Base-by-base conservation (phyloP, 2,113 vertebrate genomes). In the Phalacrocorax aristotelis region DNA sequence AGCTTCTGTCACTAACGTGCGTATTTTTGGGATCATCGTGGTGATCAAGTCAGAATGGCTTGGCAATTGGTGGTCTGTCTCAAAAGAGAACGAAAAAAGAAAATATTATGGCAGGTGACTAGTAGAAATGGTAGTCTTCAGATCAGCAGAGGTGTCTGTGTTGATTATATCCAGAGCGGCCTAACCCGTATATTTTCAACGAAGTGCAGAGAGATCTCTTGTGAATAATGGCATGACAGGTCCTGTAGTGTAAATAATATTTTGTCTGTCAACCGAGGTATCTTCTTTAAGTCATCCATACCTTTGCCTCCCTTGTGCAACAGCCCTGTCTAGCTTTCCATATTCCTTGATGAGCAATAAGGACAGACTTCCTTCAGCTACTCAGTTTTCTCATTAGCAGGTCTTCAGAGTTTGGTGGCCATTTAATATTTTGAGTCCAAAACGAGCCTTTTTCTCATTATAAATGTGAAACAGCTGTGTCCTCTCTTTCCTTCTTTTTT, bases 351-450 rank as follows among this genome's bases (percentile, higher is more conserved):
- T 34, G 38, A 80, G 32, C 66, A 38, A 29, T 65, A 72, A 60
- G 69, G 78, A 52, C 34, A 64, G 55, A 52, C 22, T 66, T 52
- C 66, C 46, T 87, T 64, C 77, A 81, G 30, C 70, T 75, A 15
- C 42, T 52, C 17, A 4, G 20, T 93, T 88, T 91, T 94, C 83
- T 94, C 30, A 2, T 48, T 64, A 64, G 38, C 25, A n/a, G 75
- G 92, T 98, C 95, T 94, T 84, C 72, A 74, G 60, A 83, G 87
- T 97, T 95, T 97, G 82, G 92, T 98, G 96, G 87, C 52, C 77
- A 20, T 81, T 75, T 54, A 49, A 25, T 93, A 89, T 79, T 96
- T 95, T 84, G 74, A 29, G 58, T 95, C 83, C 92, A 87, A 95
- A 92, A 93, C 75, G 95, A 98, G 82, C 51, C 10, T 74, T 91